These are phyloP conservation scores for Artemia franciscana DNA, from an alignment of 1,140 invertebrate species.

Conservation along the genomic window DNA sequence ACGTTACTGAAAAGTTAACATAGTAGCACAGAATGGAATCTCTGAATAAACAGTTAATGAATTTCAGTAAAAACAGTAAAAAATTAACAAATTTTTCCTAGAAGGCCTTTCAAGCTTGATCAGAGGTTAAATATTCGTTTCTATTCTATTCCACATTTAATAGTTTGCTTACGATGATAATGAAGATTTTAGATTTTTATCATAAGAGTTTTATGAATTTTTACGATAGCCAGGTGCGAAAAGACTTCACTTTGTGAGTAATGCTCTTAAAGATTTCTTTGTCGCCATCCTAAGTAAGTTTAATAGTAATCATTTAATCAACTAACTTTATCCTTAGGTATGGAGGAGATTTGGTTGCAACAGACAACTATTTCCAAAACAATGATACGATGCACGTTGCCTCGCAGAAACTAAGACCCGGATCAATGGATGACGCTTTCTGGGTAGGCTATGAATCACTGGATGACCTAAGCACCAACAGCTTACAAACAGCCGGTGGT, in stretches of 20 bases:
- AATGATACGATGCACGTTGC: slow-evolving; percentile 66
- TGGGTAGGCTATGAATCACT: slow-evolving; percentile 70
- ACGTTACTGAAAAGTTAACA: too few species aligned
- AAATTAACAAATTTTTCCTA: too few species aligned
- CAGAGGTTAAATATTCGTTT: too few species aligned
- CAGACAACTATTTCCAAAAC: slow-evolving; percentile 69
- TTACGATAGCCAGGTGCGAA: too few species aligned
- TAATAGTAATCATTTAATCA: background rate
- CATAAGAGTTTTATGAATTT: too few species aligned
- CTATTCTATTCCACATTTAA: too few species aligned
- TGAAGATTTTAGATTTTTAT: background rate
- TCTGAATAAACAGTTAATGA: too few species aligned
- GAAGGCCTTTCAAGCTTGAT: too few species aligned
- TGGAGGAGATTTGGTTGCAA: slow-evolving; percentile 68
- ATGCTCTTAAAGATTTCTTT: background rate
- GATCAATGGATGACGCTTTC: slow-evolving; percentile 32
- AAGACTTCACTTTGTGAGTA: background rate
- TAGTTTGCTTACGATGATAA: background rate
- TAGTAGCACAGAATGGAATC: too few species aligned
- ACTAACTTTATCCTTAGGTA: slow-evolving; percentile 34
- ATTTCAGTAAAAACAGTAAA: too few species aligned
- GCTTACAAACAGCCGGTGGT: slow-evolving; percentile 72
- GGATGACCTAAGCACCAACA: slow-evolving; percentile 75
- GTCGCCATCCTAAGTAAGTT: background rate
- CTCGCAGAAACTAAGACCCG: slow-evolving; percentile 21